These are phyloP conservation scores for Lydus trimaculatus DNA, from an alignment of 2,888 invertebrate genomes.

Conservation along the genomic window DNA sequence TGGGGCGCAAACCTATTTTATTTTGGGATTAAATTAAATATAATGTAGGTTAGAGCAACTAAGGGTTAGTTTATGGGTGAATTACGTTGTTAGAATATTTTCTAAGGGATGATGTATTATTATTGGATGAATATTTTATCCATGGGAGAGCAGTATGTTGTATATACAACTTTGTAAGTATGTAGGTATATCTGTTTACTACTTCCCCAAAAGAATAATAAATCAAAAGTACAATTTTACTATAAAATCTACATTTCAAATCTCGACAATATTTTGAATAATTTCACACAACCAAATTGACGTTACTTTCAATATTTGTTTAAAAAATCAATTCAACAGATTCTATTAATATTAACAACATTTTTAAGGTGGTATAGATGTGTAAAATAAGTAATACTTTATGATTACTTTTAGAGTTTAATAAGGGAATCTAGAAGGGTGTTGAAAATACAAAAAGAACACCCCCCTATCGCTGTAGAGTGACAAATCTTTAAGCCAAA, in stretches of 20 bases:
- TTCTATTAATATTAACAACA: constrained; percentile 34
- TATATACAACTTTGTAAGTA: background rate
- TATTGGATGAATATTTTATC: constrained; percentile 2
- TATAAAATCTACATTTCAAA: background rate
- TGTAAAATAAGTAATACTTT: constrained; percentile 54
- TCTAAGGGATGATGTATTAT: background rate
- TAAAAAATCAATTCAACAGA: too few relatives aligned
- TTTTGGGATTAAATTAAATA: background rate
- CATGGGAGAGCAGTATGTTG: background rate
- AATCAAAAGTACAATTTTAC: background rate
- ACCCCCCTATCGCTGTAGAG: background rate
- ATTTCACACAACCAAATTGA: background rate
- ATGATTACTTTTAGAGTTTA: constrained; percentile 53
- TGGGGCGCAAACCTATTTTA: background rate
- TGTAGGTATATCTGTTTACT: background rate
- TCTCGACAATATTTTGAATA: background rate
- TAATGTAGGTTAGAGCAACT: background rate
- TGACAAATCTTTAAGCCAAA: constrained; percentile 15
- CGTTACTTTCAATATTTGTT: too few relatives aligned
- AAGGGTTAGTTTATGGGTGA: background rate
- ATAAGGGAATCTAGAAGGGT: constrained; percentile 41
- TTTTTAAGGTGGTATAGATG: constrained; percentile 46
- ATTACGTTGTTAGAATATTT: background rate
- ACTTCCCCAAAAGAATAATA: constrained; percentile 4
- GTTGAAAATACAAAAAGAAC: background rate